phyloP scores from a whole-genome alignment of 92 coral and sea anemone species.

The Palythoa grandiflora region DNA sequence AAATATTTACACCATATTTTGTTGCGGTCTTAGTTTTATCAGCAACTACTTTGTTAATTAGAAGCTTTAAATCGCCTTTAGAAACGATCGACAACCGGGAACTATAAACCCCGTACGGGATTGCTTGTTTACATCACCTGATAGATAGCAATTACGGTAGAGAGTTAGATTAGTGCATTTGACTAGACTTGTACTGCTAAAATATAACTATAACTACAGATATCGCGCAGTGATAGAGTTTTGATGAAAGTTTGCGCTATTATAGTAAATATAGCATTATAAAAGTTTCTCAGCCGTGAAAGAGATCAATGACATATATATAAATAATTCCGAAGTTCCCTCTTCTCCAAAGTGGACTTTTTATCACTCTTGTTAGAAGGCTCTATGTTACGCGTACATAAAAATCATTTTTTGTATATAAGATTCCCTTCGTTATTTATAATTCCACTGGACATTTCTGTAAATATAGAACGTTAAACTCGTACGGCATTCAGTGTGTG shows the following conservation, averaged over 20 bases:
- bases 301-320: not conserved
- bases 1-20: too few relatives aligned
- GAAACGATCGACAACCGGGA: too few relatives aligned
- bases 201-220: not conserved
- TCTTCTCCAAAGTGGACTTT: not conserved
- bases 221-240: not conserved
- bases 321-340: not conserved
- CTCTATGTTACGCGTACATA: constrained; percentile 3
- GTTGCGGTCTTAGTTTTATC: too few relatives aligned
- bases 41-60: too few relatives aligned
- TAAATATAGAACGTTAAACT: constrained; percentile 22
- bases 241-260: not conserved
- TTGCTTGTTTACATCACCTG: too few relatives aligned
- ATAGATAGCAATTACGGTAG: too few relatives aligned
- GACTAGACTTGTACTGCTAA: too few relatives aligned
- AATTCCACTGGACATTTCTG: constrained; percentile 36
- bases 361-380: not conserved
- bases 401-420: constrained; percentile 16
- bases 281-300: constrained; percentile 11
- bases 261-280: constrained; percentile 2
- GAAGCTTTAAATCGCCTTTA: too few relatives aligned
- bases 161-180: too few relatives aligned
- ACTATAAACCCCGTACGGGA: too few relatives aligned
- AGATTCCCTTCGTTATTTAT: constrained; percentile 26
- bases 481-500: not conserved